These are phyloP conservation scores for Rhyacophila brunnea DNA, from an alignment of 1,140 invertebrate species.

Conservation along the genomic window DNA sequence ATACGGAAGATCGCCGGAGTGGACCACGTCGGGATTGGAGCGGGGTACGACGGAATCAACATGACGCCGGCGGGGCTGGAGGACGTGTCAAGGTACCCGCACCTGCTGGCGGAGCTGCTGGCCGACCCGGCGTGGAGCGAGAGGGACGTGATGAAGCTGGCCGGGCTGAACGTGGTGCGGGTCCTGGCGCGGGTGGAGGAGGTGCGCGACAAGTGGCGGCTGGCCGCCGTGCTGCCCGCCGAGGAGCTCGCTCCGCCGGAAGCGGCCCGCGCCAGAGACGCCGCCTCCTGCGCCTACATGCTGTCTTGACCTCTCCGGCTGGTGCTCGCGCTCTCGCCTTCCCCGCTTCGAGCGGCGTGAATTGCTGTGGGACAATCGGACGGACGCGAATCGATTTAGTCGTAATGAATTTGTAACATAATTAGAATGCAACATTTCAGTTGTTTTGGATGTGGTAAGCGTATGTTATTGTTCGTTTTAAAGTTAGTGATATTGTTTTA, in stretches of 20 bases:
- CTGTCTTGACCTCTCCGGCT: slow-evolving; percentile 41
- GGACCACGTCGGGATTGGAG: slow-evolving; percentile 82
- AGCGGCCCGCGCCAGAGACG: slow-evolving; percentile 56
- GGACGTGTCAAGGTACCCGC: slow-evolving; percentile 88
- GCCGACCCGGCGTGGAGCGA: slow-evolving; percentile 80
- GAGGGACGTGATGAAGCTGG: slow-evolving; percentile 81
- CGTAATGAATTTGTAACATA: too few relatives aligned
- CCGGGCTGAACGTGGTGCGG: slow-evolving; percentile 82
- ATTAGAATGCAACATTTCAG: background rate
- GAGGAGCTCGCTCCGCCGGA: slow-evolving; percentile 67
- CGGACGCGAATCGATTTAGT: too few relatives aligned
- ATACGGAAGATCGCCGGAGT: slow-evolving; percentile 75
- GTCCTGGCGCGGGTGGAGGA: slow-evolving; percentile 81
- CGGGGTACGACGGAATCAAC: slow-evolving; percentile 87
- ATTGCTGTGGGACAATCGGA: too few relatives aligned
- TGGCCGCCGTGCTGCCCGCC: slow-evolving; percentile 70
- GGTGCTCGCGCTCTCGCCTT: too few relatives aligned
- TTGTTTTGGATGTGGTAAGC: background rate
- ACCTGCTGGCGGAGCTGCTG: slow-evolving; percentile 71
- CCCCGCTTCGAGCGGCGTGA: too few relatives aligned
- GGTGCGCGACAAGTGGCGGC: slow-evolving; percentile 75
- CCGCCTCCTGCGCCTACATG: slow-evolving; percentile 62
- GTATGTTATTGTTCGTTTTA: background rate
- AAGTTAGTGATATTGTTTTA: slow-evolving; percentile 2
- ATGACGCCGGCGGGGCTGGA: slow-evolving; percentile 78